Evolutionary conservation across 2,888 invertebrate genomes (phyloP), one percentile per base, ranked within the genome.

Genomic region (Dioctria rufipes): DNA sequence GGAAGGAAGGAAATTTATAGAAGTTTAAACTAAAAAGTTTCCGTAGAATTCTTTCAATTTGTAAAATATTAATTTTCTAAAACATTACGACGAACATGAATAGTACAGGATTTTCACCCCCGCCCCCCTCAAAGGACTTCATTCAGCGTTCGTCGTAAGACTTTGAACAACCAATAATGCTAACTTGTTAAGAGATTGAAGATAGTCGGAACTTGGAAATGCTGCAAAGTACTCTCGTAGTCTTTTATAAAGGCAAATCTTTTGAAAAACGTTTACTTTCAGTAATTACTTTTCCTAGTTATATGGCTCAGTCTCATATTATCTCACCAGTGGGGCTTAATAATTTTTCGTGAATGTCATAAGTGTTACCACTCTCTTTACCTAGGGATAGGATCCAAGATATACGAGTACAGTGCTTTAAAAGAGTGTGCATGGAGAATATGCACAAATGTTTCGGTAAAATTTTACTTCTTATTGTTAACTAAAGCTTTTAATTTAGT

Each of bases 31-130:
- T 73, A 54, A 73, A 73, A 73, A 42, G 13, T 73, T 58, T 42
- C 42, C 13, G 13, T n/a, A 58, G 25, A 37, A 11, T 58, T 73
- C 73, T 73, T 73, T 40, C 60, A 58, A 9, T 61, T 25, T 54
- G 40, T 73, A 42, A 58, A 54, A 73, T 73, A 73, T 73, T 73
- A 73, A 73, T 73, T 73, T 60, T 73, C 60, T 73, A 58, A 73
- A 73, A 54, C 42, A 73, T 73, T 58, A 73, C 60, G 25, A 25
- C 2, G 51, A 73, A 39, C 43, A n/a, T 51, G 39, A 6, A n/a
- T 42, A 73, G 58, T 37, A 58, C 11, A 25, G 46, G 0, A 46
- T 2, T 2, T 51, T 25, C 25, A 25, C 25, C 25, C 2, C 25
- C 25, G 0, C 25, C 37, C 60, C 58, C 37, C n/a, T n/a, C n/a